A percentile compares a stretch with the other conserved stretches of the same genome.
Conservation (phyloP, 1,140 invertebrate species). For the Drosophila sp. region DNA sequence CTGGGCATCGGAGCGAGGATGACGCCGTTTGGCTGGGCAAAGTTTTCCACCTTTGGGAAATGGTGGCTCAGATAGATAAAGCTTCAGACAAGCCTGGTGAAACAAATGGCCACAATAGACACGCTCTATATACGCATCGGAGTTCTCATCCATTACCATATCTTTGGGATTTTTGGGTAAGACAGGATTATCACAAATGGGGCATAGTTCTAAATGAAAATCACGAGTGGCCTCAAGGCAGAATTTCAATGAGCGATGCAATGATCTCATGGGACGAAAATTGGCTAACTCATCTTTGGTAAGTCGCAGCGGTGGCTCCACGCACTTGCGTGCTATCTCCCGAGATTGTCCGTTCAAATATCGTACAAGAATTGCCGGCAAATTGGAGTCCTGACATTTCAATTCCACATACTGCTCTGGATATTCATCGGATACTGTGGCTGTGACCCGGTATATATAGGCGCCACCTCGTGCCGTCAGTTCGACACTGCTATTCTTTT, state of each 20-base stretch:
- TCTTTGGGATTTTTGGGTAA: conserved; percentile 86
- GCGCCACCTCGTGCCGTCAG: conserved; percentile 85
- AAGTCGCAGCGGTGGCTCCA: conserved; percentile 87
- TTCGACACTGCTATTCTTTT: conserved; percentile 87
- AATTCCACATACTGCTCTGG: conserved; percentile 85
- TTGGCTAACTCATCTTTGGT: conserved; percentile 80
- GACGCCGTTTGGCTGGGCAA: conserved; percentile 75
- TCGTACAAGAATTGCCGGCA: conserved; percentile 86
- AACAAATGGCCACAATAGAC: conserved; percentile 91
- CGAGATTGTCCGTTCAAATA: conserved; percentile 87
- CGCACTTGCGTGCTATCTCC: conserved; percentile 88
- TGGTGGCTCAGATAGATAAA: conserved; percentile 90
- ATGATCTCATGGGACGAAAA: conserved; percentile 87
- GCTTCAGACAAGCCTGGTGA: conserved; percentile 89
- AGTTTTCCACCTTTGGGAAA: conserved; percentile 87
- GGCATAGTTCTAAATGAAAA: conserved; percentile 87
- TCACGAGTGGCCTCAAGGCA: conserved; percentile 86
- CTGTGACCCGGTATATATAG: conserved; percentile 86
- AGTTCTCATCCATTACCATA: conserved; percentile 85
- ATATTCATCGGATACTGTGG: conserved; percentile 88
- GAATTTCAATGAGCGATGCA: conserved; percentile 86
- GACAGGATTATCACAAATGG: conserved; percentile 86
- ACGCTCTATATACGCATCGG: conserved; percentile 87
- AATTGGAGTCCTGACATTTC: conserved; percentile 87
- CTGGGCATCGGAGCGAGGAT: conserved; percentile 76